Evolutionary conservation across 2,113 vertebrate genomes (phyloP).

Genomic region (Clupea harengus): DNA sequence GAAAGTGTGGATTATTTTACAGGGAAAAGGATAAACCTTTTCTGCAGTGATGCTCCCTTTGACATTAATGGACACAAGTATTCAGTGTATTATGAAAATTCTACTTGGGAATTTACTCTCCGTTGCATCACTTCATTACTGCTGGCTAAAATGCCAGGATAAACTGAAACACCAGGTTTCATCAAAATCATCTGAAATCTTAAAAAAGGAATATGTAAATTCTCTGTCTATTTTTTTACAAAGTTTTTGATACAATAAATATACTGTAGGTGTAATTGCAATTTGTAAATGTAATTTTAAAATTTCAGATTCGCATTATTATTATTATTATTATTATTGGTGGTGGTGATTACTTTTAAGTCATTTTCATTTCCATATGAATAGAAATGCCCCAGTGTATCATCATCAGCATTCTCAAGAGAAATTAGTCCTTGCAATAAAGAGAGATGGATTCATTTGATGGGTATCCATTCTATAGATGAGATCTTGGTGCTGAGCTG

Average conservation of each 20-base stretch:
- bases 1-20: constrained; percentile 60
- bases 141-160: background rate
- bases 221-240: constrained; percentile 83
- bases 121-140: background rate
- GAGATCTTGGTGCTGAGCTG: constrained; percentile 33
- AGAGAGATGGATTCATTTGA: constrained; percentile 49
- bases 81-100: constrained; percentile 46
- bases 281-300: constrained; percentile 71
- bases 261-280: constrained; percentile 77
- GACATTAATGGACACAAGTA: constrained; percentile 33
- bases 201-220: constrained; percentile 47
- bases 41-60: constrained; percentile 61
- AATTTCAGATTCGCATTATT: constrained; percentile 61
- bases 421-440: constrained; percentile 82
- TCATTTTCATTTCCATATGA: constrained; percentile 40
- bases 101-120: constrained; percentile 1
- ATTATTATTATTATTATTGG: constrained; percentile 55
- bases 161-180: background rate
- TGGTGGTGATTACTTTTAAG: constrained; percentile 18
- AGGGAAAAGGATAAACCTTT: constrained; percentile 69
- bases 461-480: constrained; percentile 43
- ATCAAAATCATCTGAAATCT: background rate
- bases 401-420: constrained; percentile 49
- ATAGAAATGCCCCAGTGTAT: constrained; percentile 39
- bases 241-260: constrained; percentile 82